A percentile compares a stretch with the other conserved stretches of the same genome.
phyloP scores from a whole-genome alignment of 1,140 invertebrate species.

The Phenacoccus solenopsis region DNA sequence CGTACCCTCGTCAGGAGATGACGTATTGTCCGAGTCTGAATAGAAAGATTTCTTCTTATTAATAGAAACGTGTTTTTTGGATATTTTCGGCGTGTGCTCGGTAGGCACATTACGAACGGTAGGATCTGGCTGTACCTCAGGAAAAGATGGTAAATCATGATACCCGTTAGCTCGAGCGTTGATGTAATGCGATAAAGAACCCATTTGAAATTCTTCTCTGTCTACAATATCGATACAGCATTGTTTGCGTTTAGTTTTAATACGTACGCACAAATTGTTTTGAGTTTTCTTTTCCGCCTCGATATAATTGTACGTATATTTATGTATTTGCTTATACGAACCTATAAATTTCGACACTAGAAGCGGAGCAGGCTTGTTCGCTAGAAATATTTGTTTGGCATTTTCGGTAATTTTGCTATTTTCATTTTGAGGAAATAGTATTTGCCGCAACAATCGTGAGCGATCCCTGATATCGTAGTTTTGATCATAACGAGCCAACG shows the following conservation, averaged over 20 bases:
- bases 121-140: conserved; percentile 59
- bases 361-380: conserved; percentile 83
- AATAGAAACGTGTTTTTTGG: conserved; percentile 26
- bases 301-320: background rate
- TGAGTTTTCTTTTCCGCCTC: background rate
- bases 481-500: conserved; percentile 92
- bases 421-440: conserved; percentile 51
- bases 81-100: conserved; percentile 11
- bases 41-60: conserved; percentile 42
- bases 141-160: conserved; percentile 75
- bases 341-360: conserved; percentile 55
- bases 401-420: conserved; percentile 47
- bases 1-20: conserved; percentile 13
- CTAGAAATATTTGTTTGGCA: conserved; percentile 75
- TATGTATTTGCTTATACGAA: too few species aligned
- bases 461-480: conserved; percentile 97
- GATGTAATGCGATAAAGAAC: conserved; percentile 89
- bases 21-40: conserved; percentile 31
- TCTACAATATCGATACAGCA: conserved; percentile 43
- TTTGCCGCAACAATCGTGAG: conserved; percentile 68
- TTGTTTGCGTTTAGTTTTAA: background rate
- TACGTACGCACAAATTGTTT: background rate
- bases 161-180: conserved; percentile 76
- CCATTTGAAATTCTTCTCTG: conserved; percentile 77
- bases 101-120: conserved; percentile 44